Conservation (phyloP, 2,888 invertebrate genomes). For the Ernsta delagoae region DNA sequence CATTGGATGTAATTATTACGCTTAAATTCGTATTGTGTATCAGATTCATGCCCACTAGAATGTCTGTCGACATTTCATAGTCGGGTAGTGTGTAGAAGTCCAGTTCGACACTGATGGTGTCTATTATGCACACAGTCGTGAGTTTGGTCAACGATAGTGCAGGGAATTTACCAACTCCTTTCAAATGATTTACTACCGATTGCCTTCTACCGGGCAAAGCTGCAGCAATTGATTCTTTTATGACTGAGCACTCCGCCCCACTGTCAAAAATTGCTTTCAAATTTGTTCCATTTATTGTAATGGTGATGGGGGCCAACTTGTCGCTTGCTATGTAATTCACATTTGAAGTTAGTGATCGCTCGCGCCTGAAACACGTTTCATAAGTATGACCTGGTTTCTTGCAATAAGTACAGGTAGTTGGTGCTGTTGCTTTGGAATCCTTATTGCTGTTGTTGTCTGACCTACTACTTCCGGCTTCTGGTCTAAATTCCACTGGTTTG, state of each 20-base stretch:
- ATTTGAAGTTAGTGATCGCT: not conserved
- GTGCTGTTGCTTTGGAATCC: too few relatives aligned
- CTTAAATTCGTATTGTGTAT: not conserved
- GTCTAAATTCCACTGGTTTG: not conserved
- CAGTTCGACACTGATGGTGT: not conserved
- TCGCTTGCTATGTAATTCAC: not conserved
- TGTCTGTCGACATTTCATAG: not conserved
- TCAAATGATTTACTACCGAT: not conserved
- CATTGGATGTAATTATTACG: not conserved
- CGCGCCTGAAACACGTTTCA: not conserved
- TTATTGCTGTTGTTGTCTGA: not conserved
- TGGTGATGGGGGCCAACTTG: not conserved
- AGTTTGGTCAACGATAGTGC: not conserved
- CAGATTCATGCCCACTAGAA: not conserved
- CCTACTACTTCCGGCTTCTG: not conserved
- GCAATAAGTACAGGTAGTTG: not conserved
- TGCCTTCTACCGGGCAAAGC: not conserved
- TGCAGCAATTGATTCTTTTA: not conserved
- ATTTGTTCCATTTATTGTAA: not conserved
- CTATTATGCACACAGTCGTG: not conserved
- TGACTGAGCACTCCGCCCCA: not conserved
- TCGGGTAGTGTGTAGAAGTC: not conserved
- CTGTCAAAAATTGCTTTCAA: not conserved
- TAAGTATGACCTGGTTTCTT: not conserved
- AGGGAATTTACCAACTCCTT: not conserved